Evolutionary conservation across 2,113 vertebrate genomes (phyloP).

Genomic region (Hippolais icterina): DNA sequence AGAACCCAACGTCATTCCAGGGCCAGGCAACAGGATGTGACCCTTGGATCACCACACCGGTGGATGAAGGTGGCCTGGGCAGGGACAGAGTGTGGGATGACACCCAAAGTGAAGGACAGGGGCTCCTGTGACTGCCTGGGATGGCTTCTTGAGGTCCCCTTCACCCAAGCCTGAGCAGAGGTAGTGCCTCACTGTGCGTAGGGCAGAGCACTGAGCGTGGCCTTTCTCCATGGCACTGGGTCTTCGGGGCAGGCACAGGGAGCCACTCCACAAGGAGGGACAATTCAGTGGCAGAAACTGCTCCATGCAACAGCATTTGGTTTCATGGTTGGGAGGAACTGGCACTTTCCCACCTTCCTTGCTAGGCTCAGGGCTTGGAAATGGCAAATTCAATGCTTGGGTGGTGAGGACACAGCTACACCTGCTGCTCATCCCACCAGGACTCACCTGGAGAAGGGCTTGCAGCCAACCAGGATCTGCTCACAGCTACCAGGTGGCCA

Average conservation of each 20-base stretch:
- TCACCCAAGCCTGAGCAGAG: background rate
- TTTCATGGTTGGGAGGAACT: fast-evolving
- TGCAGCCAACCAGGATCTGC: background rate
- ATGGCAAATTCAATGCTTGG: background rate
- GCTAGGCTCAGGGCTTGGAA: background rate
- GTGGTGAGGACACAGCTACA: background rate
- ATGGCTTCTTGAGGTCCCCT: background rate
- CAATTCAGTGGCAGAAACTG: background rate
- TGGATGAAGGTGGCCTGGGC: background rate
- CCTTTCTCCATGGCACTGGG: fast-evolving
- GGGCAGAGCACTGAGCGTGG: fast-evolving
- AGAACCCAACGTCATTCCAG: fast-evolving
- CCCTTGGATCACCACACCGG: fast-evolving
- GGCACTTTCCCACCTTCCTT: background rate
- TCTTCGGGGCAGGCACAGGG: background rate
- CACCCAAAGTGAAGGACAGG: background rate
- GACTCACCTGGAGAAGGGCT: slow-evolving; percentile 46
- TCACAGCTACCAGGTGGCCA: background rate
- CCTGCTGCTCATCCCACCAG: background rate
- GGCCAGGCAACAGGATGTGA: fast-evolving
- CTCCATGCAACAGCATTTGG: background rate
- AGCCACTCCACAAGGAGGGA: background rate
- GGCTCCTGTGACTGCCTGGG: background rate
- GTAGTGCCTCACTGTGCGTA: background rate
- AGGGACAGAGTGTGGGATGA: background rate